These are phyloP conservation scores for Ictalurus punctatus DNA, from an alignment of 2,113 vertebrate genomes.

Conservation along the genomic window DNA sequence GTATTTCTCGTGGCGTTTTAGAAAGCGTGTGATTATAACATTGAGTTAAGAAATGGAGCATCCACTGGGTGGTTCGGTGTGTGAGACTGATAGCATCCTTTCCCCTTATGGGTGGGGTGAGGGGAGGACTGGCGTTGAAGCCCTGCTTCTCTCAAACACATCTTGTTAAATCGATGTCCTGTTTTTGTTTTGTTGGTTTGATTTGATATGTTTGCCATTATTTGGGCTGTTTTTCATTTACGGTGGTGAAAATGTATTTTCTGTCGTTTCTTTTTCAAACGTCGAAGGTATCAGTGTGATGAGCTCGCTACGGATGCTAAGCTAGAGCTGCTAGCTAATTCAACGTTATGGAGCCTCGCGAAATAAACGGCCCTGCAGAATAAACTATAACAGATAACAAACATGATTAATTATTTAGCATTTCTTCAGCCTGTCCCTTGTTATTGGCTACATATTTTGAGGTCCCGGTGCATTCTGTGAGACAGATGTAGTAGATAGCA, in stretches of 20 bases:
- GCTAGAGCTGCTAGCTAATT: slow-evolving; percentile 18
- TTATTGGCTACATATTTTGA: background rate
- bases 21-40: background rate
- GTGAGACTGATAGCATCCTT: slow-evolving; percentile 54
- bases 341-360: background rate
- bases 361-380: background rate
- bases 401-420: too few species aligned
- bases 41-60: background rate
- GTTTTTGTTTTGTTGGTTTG: background rate
- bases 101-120: slow-evolving; percentile 72
- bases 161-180: background rate
- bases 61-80: background rate
- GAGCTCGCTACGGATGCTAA: slow-evolving; percentile 12
- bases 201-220: background rate
- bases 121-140: slow-evolving; percentile 51
- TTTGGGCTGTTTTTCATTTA: background rate
- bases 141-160: background rate
- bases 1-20: too few species aligned
- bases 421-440: background rate
- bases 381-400: background rate
- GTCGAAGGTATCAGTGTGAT: background rate
- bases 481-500: background rate
- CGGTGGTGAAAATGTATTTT: background rate
- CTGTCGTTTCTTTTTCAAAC: background rate
- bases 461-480: background rate